Base-by-base conservation (phyloP, 2,797 vertebrate species). In the Hapalemur alaotrensis region DNA sequence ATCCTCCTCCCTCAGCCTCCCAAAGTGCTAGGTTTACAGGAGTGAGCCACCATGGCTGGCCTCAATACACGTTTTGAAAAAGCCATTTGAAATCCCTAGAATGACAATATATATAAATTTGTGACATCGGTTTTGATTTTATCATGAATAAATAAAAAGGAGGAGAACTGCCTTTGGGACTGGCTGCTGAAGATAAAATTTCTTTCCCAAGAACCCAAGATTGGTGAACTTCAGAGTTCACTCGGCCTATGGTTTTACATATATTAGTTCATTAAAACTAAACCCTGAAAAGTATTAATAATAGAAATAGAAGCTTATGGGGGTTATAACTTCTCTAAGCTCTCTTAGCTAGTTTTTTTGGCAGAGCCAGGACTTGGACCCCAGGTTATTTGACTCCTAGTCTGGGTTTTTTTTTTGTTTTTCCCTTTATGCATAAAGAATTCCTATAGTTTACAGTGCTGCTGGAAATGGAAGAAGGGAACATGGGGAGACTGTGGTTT, bases 371-470 rank as follows among this genome's bases (percentile, higher is more conserved):
- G 35, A 89, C 54, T 94, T 96, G 73, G 73, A 76, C 54, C 28
- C 28, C 4, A 57, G 48, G 10, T 54, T 22, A 38, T 69, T 61
- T 78, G 20, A 30, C 52, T 25, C 69, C 46, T 91, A 52, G 30
- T 86, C 28, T 83, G 85, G 32, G 76, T 67, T 87, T 93, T 67
- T 50, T 43, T 93, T 90, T 92, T 63, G 41, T 81, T 89, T 93
- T 96, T 75, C 52, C 54, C 61, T 84, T 86, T 84, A 43, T 65
- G 80, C 84, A 25, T 95, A 46, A 95, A 92, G 84, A 92, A 91
- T 93, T 92, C 15, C 32, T 87, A 1, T 76, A 59, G 43, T 93
- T 89, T 93, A 35, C 7, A 43, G 67, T 54, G 5, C 73, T 81
- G 12, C 41, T 84, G 78, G 83, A 70, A 46, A 69, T 75, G 22